Base-by-base conservation (phyloP, 2,113 vertebrate species). In the Zosterops japonicus region DNA sequence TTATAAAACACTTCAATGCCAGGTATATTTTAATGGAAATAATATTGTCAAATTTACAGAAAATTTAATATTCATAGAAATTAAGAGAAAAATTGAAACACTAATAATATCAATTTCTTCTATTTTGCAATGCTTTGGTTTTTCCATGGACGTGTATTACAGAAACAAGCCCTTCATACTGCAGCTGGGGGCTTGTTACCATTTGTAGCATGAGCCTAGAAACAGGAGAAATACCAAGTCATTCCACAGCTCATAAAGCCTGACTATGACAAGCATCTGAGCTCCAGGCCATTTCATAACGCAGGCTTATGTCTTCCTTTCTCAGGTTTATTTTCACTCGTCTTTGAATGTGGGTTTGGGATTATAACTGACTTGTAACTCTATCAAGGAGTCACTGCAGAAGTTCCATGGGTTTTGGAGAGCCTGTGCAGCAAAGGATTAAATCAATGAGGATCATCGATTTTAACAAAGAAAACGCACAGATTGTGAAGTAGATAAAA, bases 211-310 rank as follows among this genome's bases (percentile, higher is more conserved):
- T 6, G 53, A 78, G 55, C 24, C 33, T 36, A 63, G 56, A 68
- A 90, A 72, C 15, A 46, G 14, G 14, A 90, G 55, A 92, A 90
- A 79, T 57, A 90, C 8, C 25, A 61, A 44, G 52, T 63, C 60
- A 81, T 85, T 70, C 60, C 64, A 81, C 60, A 83, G 75, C 68
- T 90, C 84, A 47, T 70, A 77, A 90, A 83, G 65, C 42, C 35
- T 81, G n/a, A 56, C 70, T 83, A 63, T 41, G 79, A 92, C 60
- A 95, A 86, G 72, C 82, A 91, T 70, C 71, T 83, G 72, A 95
- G 87, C 92, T 90, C 64, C 16, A 3, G 60, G 83, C n/a, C 55
- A 67, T 83, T 91, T 90, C 60, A 80, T 52, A 83, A 93, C 0
- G 0, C 39, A 53, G 68, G 46, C 47, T 91, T 76, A 83, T 31